Evolutionary conservation across 2,113 vertebrate genomes (phyloP).

Genomic region (Variabilichromis moorii): DNA sequence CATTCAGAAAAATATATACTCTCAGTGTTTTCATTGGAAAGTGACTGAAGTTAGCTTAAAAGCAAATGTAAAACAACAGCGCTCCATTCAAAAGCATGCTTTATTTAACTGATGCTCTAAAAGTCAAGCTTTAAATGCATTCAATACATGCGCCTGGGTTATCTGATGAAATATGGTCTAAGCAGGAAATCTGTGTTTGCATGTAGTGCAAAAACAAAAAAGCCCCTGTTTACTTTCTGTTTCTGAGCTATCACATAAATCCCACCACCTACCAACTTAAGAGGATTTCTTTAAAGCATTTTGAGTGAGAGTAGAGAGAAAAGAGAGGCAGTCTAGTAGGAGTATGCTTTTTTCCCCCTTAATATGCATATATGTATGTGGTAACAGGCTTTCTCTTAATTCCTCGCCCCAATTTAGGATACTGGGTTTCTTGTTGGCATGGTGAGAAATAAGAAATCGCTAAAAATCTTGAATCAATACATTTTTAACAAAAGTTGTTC

Average conservation of each 20-base stretch:
- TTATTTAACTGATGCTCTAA: background rate
- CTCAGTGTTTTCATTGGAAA: background rate
- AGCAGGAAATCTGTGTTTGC: background rate
- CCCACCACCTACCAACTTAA: background rate
- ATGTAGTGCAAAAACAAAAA: background rate
- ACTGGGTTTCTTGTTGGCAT: background rate
- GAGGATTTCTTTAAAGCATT: background rate
- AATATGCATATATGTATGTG: background rate
- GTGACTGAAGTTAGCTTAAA: background rate
- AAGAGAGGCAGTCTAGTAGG: background rate
- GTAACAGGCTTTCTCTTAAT: background rate
- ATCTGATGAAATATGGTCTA: background rate
- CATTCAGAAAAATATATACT: background rate
- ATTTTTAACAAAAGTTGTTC: background rate
- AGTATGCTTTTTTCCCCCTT: rapidly evolving
- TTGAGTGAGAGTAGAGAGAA: background rate
- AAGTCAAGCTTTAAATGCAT: background rate
- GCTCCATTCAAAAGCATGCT: background rate
- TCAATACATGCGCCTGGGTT: rapidly evolving
- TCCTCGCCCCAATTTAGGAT: background rate
- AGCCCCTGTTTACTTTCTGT: background rate
- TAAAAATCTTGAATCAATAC: background rate
- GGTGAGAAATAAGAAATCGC: background rate
- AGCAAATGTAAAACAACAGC: background rate
- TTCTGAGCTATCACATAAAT: background rate